Evolutionary conservation across 2,113 vertebrate species (phyloP).

Genomic region (Protobothrops mucrosquamatus): DNA sequence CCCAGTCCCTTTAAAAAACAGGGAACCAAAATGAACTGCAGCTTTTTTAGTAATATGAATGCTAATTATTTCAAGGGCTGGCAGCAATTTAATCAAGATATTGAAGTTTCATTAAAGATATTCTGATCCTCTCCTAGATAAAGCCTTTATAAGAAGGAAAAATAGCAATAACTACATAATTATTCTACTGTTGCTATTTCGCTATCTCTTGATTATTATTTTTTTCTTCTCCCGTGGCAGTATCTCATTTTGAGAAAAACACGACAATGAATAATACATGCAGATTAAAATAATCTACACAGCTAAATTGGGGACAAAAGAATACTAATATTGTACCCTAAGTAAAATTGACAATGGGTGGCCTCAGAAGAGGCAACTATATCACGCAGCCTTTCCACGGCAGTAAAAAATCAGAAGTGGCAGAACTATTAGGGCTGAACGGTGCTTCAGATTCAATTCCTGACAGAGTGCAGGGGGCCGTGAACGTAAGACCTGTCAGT

Average conservation of each 20-base stretch:
- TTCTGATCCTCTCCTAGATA: conserved; percentile 55
- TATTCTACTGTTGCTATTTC: conserved; percentile 62
- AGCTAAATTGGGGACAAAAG: conserved; percentile 28
- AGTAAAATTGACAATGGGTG: background rate
- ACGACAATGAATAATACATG: conserved; percentile 51
- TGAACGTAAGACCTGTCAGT: background rate
- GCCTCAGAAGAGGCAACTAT: background rate
- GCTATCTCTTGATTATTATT: conserved; percentile 46
- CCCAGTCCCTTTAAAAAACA: conserved; percentile 55
- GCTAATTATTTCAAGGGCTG: conserved; percentile 70
- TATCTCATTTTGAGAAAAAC: conserved; percentile 57
- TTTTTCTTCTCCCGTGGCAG: conserved; percentile 10
- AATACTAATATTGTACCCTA: background rate
- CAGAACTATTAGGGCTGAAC: background rate
- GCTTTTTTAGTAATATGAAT: conserved; percentile 64
- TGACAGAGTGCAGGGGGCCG: background rate
- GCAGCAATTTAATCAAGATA: conserved; percentile 68
- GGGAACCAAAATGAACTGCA: conserved; percentile 60
- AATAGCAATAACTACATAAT: conserved; percentile 67
- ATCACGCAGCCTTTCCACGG: background rate
- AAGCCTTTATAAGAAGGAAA: conserved; percentile 53
- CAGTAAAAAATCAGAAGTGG: background rate
- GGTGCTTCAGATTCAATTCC: background rate
- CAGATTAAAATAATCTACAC: conserved; percentile 41
- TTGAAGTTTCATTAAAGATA: conserved; percentile 69